phyloP scores from a whole-genome alignment of 2,888 invertebrate species.

The Aleiodes leptofemur region DNA sequence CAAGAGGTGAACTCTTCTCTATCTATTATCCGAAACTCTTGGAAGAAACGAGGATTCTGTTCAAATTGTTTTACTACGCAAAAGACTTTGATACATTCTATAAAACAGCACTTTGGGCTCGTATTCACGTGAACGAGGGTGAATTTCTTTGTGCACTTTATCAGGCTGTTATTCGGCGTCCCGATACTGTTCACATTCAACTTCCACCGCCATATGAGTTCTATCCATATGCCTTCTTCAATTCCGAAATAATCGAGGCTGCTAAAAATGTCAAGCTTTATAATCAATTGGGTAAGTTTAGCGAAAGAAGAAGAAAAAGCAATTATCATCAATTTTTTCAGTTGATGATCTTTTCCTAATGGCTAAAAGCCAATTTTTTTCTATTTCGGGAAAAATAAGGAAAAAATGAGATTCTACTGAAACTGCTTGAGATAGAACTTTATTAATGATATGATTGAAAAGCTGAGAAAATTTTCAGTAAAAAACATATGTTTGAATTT shows the following conservation, averaged over 20 bases:
- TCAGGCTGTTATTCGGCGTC: slow-evolving; percentile 79
- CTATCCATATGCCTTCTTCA: slow-evolving; percentile 81
- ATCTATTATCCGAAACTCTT: slow-evolving; percentile 64
- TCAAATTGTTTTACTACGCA: slow-evolving; percentile 70
- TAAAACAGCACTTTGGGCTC: slow-evolving; percentile 73
- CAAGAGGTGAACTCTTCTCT: slow-evolving; percentile 77
- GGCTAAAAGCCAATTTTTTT: too few species aligned
- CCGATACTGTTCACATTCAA: slow-evolving; percentile 79
- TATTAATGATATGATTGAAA: too few species aligned
- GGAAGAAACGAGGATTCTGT: slow-evolving; percentile 69
- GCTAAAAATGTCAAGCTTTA: slow-evolving; percentile 73
- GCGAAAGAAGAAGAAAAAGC: not conserved
- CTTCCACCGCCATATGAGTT: slow-evolving; percentile 83
- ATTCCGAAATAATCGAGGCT: slow-evolving; percentile 77
- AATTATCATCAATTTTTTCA: slow-evolving; percentile 2
- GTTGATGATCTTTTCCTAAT: not conserved
- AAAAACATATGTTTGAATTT: too few species aligned
- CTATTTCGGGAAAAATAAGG: too few species aligned
- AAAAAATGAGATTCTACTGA: too few species aligned
- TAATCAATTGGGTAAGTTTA: slow-evolving; percentile 64
- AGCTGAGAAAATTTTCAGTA: too few species aligned
- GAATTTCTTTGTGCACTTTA: slow-evolving; percentile 80
- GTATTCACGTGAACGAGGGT: slow-evolving; percentile 73
- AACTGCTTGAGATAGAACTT: too few species aligned
- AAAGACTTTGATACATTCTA: slow-evolving; percentile 73